These are phyloP conservation scores for Zapornia atra DNA, from an alignment of 2,113 vertebrate genomes.

Conservation along the genomic window DNA sequence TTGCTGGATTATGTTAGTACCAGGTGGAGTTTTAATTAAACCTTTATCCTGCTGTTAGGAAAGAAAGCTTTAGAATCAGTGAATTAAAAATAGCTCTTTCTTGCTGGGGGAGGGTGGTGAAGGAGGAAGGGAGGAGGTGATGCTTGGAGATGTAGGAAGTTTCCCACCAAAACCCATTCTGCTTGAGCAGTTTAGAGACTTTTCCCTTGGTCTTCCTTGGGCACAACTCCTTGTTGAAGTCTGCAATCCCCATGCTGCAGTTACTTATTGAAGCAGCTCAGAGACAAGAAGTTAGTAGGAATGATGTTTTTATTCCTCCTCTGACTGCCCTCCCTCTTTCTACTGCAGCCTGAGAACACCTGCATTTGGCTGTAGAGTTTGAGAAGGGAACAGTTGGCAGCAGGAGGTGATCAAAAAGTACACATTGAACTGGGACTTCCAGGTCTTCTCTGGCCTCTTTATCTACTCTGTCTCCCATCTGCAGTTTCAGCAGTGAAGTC, in stretches of 20 bases:
- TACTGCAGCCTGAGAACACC: background rate
- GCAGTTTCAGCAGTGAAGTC: background rate
- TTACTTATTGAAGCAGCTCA: background rate
- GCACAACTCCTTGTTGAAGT: background rate
- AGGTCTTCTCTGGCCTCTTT: background rate
- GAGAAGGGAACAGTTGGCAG: background rate
- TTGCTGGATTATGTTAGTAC: constrained; percentile 25
- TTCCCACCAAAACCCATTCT: background rate
- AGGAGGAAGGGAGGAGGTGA: background rate
- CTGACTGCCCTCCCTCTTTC: background rate
- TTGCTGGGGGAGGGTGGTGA: too few relatives aligned
- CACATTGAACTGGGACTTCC: background rate
- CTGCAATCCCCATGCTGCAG: background rate
- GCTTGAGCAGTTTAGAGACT: background rate
- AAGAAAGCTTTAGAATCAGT: background rate
- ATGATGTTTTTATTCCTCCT: background rate
- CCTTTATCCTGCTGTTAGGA: background rate
- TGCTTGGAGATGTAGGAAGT: background rate
- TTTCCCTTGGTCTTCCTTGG: background rate
- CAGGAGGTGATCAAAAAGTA: background rate
- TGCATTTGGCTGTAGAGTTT: background rate
- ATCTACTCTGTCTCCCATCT: background rate
- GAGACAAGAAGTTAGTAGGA: background rate
- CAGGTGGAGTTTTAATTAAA: constrained; percentile 50
- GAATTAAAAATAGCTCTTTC: background rate